Evolutionary conservation across 2,888 invertebrate species (phyloP).

Genomic region (Polyommatus iphigenia): DNA sequence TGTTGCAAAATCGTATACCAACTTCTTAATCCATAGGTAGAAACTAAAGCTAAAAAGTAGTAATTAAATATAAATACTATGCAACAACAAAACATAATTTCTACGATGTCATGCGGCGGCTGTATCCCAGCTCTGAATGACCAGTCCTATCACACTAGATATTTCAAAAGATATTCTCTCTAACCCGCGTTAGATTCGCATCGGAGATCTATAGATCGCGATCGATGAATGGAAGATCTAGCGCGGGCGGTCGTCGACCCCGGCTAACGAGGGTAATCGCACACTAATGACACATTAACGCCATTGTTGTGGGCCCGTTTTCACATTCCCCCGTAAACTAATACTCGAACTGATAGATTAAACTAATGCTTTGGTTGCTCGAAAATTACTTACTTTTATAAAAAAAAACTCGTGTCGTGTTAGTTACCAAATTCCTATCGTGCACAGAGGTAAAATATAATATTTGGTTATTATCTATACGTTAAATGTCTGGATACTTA

Average conservation of each 20-base stretch:
- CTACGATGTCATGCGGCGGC: not conserved
- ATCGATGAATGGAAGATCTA: slow-evolving; percentile 24
- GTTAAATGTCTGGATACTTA: no score
- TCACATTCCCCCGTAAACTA: slow-evolving; percentile 20
- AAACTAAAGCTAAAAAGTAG: no score
- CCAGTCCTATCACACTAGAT: not conserved
- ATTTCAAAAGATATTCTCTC: slow-evolving; percentile 7
- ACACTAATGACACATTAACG: slow-evolving; percentile 24
- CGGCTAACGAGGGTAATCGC: slow-evolving; percentile 24
- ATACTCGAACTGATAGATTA: not conserved
- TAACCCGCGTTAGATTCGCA: slow-evolving; percentile 16
- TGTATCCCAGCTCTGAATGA: not conserved
- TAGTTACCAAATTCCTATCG: no score
- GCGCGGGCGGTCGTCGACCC: slow-evolving; percentile 21
- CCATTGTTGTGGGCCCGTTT: slow-evolving; percentile 7
- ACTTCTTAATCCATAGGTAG: no score
- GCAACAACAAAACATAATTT: not conserved
- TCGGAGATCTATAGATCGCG: slow-evolving; percentile 18
- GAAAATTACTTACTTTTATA: not conserved
- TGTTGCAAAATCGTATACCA: no score
- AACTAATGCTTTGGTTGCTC: not conserved
- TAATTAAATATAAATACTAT: not conserved
- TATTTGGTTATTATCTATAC: no score
- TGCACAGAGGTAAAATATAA: no score
- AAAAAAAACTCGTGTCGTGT: no score